These are phyloP conservation scores for Cosmia trapezina DNA, from an alignment of 2,888 invertebrate species.

Conservation along the genomic window DNA sequence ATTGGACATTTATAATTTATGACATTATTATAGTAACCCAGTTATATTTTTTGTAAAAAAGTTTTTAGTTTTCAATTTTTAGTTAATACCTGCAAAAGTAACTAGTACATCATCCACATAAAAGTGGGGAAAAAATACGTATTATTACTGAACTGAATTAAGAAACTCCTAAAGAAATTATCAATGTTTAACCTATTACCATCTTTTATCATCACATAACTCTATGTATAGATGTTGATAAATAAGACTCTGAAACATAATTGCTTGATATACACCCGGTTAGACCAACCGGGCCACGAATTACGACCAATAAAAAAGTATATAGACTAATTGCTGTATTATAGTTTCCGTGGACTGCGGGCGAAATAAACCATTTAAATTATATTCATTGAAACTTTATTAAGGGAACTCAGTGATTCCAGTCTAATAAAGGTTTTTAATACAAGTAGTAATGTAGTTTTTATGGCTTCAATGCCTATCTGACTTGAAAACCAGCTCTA, in stretches of 20 bases:
- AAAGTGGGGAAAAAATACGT: no score
- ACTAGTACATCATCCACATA: no score
- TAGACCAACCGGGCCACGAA: neutral
- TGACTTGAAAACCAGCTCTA: slow-evolving; percentile 16
- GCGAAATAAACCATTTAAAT: slow-evolving; percentile 35
- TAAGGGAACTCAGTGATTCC: slow-evolving; percentile 46
- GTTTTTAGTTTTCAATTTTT: no score
- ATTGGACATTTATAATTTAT: no score
- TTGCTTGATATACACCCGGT: neutral
- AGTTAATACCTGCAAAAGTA: no score
- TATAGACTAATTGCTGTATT: slow-evolving; percentile 11
- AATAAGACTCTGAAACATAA: neutral
- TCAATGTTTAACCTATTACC: no score
- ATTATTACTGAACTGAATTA: no score
- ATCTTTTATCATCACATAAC: slow-evolving; percentile 8
- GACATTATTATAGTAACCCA: no score
- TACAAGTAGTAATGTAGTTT: slow-evolving; percentile 14
- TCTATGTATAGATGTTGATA: neutral
- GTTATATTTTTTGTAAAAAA: no score
- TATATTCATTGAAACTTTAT: slow-evolving; percentile 37
- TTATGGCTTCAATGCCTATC: slow-evolving; percentile 36
- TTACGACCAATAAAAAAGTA: slow-evolving; percentile 38
- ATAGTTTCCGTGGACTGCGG: neutral
- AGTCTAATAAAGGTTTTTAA: slow-evolving; percentile 47
- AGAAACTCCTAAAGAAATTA: no score